These are phyloP conservation scores for Pimephales promelas DNA, from an alignment of 2,113 vertebrate genomes.

Conservation along the genomic window DNA sequence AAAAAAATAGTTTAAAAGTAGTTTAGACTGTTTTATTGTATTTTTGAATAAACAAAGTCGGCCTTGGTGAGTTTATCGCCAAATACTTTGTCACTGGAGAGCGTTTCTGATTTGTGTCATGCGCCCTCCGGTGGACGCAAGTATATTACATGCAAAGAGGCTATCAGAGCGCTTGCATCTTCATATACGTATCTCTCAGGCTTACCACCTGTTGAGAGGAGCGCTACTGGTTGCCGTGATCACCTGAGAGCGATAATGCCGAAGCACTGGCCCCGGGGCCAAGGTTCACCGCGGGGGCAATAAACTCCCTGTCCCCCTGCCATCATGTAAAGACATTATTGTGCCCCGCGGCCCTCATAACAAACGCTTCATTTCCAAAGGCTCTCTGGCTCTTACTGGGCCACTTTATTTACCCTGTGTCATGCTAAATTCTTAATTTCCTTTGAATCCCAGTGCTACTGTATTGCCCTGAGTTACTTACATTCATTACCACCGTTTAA, in stretches of 20 bases:
- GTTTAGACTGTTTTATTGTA: not conserved
- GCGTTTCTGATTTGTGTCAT: not conserved
- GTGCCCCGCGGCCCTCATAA: constrained; percentile 63
- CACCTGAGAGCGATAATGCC: constrained; percentile 48
- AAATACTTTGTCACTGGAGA: not conserved
- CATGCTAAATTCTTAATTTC: constrained; percentile 53
- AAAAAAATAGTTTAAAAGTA: too few relatives aligned
- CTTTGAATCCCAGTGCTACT: constrained; percentile 43
- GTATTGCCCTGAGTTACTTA: constrained; percentile 33
- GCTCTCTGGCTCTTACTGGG: constrained; percentile 50
- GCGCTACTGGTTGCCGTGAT: constrained; percentile 48
- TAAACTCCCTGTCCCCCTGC: constrained; percentile 56
- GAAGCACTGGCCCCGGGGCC: constrained; percentile 28
- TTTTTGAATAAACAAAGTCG: not conserved
- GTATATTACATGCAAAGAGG: not conserved
- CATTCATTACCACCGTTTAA: constrained; percentile 46
- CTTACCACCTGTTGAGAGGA: constrained; percentile 50
- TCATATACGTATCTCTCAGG: constrained; percentile 37
- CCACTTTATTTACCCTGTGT: constrained; percentile 66
- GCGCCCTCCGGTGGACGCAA: constrained; percentile 1
- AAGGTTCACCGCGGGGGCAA: constrained; percentile 64
- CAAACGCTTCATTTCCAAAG: constrained; percentile 59
- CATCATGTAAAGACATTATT: constrained; percentile 48
- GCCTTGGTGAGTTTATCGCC: not conserved
- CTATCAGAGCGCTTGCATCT: not conserved